A percentile compares a stretch with the other conserved stretches of the same genome.
These are phyloP conservation scores for Leptonema lineaticorne DNA, from an alignment of 1,140 invertebrate genomes.

Conservation along the genomic window DNA sequence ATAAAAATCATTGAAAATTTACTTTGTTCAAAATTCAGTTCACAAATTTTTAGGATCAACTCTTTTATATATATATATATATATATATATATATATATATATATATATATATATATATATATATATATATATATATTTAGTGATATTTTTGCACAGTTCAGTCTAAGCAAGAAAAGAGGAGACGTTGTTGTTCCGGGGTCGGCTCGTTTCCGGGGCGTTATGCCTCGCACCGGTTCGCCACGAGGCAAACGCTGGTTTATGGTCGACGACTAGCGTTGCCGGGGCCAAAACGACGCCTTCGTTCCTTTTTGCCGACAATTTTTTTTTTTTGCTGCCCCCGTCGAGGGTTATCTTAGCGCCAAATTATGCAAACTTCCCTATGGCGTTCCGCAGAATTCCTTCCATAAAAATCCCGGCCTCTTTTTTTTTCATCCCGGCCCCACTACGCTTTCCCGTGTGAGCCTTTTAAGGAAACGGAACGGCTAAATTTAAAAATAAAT, in stretches of 20 bases:
- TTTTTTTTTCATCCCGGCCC: too few species aligned
- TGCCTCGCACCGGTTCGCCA: conserved; percentile 3
- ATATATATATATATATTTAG: not conserved
- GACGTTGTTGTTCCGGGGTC: not conserved
- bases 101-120: not conserved
- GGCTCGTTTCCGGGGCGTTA: conserved; percentile 18
- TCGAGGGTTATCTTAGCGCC: conserved; percentile 25
- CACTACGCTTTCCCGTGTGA: too few species aligned
- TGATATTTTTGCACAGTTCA: not conserved
- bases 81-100: not conserved
- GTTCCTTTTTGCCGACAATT: too few species aligned
- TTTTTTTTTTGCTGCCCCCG: too few species aligned
- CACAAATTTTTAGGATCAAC: too few species aligned
- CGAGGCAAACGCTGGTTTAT: conserved; percentile 1
- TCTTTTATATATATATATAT: not conserved
- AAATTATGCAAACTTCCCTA: conserved; percentile 29
- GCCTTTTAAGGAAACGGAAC: not conserved
- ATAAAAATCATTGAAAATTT: too few species aligned
- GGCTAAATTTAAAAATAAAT: too few species aligned
- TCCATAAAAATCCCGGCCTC: not conserved
- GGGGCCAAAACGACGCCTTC: conserved; percentile 25
- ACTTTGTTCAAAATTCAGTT: too few species aligned
- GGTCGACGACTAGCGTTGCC: not conserved
- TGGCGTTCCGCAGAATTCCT: conserved; percentile 13
- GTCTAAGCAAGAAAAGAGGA: not conserved